Evolutionary conservation across 2,797 vertebrate species (phyloP).

Genomic region (Takifugu rubripes): DNA sequence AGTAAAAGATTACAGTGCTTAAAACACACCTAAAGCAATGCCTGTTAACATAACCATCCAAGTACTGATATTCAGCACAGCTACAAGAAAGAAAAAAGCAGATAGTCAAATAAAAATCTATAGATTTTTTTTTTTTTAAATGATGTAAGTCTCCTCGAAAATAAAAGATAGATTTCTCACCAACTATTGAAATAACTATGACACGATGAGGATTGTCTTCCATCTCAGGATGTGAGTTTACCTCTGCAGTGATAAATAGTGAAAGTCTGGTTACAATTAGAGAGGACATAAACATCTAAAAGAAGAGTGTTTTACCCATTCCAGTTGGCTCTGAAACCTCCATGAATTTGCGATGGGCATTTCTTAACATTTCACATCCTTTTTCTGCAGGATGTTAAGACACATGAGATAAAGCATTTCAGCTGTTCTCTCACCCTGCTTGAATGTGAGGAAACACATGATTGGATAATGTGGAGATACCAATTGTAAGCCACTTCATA

Average conservation of each 20-base stretch:
- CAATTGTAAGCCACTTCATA: background rate
- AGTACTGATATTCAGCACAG: constrained; percentile 54
- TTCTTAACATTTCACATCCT: constrained; percentile 2
- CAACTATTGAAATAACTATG: constrained; percentile 17
- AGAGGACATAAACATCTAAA: background rate
- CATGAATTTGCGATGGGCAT: background rate
- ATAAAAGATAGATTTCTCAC: constrained; percentile 33
- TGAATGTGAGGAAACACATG: constrained; percentile 34
- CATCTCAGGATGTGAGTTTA: constrained; percentile 5
- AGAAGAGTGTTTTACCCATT: constrained; percentile 10
- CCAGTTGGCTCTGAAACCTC: constrained; percentile 21
- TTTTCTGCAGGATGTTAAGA: constrained; percentile 56
- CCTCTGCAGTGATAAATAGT: constrained; percentile 13
- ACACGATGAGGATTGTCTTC: constrained; percentile 6
- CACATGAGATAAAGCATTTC: constrained; percentile 25
- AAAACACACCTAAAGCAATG: constrained; percentile 56
- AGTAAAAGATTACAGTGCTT: background rate
- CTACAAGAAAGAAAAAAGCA: constrained; percentile 29
- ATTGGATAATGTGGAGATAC: background rate
- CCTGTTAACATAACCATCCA: constrained; percentile 66
- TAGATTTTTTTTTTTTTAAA: no score
- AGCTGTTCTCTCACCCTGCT: constrained; percentile 31
- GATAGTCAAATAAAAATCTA: background rate
- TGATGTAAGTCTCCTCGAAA: background rate
- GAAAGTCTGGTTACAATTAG: background rate